Evolutionary conservation across 1,140 invertebrate species (phyloP), one percentile per base, ranked within the genome.

Genomic region (Leptopilina clavipes): DNA sequence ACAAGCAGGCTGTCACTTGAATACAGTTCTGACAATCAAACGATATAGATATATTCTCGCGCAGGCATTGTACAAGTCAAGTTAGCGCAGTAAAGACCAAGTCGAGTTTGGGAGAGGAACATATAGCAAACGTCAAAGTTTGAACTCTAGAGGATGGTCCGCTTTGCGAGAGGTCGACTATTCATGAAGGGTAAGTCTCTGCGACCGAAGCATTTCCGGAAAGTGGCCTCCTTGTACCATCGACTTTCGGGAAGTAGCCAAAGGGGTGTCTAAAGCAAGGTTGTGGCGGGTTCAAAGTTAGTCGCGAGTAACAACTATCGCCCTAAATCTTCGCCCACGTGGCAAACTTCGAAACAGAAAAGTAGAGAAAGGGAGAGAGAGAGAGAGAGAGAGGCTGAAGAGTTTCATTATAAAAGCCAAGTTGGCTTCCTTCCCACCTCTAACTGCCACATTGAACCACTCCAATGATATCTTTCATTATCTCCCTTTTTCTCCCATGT

Each of bases 391-490:
- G 77, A 70, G 76, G 72, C 40, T 74, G 71, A 78, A 82, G 85
- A 86, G 81, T 86, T 85, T 84, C 82, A 82, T 85, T 85, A 83
- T 83, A 84, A 83, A 84, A 85, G 84, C 85, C 82, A 82, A 85
- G 83, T 85, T 86, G 78, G 72, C 76, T 73, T 77, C 73, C 74
- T 75, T 48, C 73, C 71, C 79, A 73, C 71, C 76, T 77, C 71
- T 72, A 75, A 78, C 80, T 76, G 78, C 81, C 75, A 71, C 22
- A 70, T 73, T 73, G 37, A 48, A 72, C 70, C 71, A 70, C 43
- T 72, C 18, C 17, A 17, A 59, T 40, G 25, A 74, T 40, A 76
- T 31, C 59, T 65, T 37, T 65, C 22, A 65, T 77, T 56, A 75
- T 71, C 78, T 79, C 75, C 72, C 77, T 76, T 70, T 74, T 71